Percentiles rank a stretch among this genome's conserved stretches.
Conservation (phyloP, 2,797 vertebrate species). For the Rhabdophis nuchalis region DNA sequence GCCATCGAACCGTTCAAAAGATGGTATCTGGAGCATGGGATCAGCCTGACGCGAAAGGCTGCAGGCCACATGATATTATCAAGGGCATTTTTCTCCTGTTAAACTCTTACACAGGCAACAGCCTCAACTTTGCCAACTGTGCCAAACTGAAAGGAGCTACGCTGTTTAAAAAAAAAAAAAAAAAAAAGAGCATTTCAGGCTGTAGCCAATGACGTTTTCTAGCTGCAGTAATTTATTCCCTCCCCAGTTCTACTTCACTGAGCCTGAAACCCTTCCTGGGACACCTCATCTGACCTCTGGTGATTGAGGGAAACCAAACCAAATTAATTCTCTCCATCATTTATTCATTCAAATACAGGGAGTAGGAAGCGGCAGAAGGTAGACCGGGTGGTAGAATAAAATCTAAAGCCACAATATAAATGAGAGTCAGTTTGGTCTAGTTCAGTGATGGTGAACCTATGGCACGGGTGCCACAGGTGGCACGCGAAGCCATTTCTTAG, state of each 20-base stretch:
- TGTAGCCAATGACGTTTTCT: neutral
- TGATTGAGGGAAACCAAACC: neutral
- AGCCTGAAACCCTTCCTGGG: neutral
- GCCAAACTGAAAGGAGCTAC: neutral
- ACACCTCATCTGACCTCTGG: too few relatives aligned
- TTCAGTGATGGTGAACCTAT: neutral
- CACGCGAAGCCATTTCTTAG: too few relatives aligned
- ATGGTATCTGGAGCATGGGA: neutral
- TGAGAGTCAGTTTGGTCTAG: neutral
- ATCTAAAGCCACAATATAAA: neutral
- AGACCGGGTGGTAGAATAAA: neutral
- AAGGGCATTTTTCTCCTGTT: neutral
- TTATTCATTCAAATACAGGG: neutral
- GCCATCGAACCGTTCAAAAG: neutral
- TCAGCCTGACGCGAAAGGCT: neutral
- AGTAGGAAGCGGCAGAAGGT: neutral
- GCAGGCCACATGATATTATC: neutral
- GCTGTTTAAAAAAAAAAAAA: neutral
- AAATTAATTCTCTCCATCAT: neutral
- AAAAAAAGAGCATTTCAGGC: neutral
- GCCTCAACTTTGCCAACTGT: neutral
- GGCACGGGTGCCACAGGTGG: too few relatives aligned
- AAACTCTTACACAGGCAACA: neutral
- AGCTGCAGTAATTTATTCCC: neutral
- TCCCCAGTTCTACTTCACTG: neutral